A percentile compares a stretch with the other conserved stretches of the same genome.
Conservation (phyloP, 2,113 vertebrate species). For the Phainopepla nitens region DNA sequence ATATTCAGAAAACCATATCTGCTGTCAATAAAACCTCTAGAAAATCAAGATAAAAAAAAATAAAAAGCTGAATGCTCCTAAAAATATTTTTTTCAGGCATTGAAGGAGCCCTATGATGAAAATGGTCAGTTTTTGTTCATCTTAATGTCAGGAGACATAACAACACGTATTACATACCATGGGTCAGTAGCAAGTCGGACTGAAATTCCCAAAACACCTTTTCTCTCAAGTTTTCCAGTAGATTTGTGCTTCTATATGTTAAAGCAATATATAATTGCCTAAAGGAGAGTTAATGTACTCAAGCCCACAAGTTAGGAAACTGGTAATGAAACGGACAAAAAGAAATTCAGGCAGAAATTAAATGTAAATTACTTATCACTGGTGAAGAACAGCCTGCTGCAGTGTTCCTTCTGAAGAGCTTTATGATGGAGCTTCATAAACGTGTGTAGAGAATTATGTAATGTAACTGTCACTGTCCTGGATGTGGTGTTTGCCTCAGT, state of each 20-base stretch:
- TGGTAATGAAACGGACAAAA: not conserved
- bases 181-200: not conserved
- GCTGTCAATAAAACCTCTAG: not conserved
- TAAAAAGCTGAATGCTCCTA: not conserved
- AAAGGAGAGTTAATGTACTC: not conserved
- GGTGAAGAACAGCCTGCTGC: not conserved
- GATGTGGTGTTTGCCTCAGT: not conserved
- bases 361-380: not conserved
- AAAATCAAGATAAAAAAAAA: not conserved
- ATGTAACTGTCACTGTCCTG: not conserved
- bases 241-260: not conserved
- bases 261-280: not conserved
- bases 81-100: not conserved
- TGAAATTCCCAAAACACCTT: not conserved
- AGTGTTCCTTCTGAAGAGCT: not conserved
- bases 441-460: not conserved
- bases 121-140: not conserved
- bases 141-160: not conserved
- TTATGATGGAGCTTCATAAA: not conserved
- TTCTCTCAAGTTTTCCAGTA: not conserved
- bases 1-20: not conserved
- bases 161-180: not conserved
- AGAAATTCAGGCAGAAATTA: not conserved
- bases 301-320: not conserved
- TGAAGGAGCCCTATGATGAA: not conserved